Conservation (phyloP, 2,888 invertebrate genomes). For the Drosophila prostipennis region DNA sequence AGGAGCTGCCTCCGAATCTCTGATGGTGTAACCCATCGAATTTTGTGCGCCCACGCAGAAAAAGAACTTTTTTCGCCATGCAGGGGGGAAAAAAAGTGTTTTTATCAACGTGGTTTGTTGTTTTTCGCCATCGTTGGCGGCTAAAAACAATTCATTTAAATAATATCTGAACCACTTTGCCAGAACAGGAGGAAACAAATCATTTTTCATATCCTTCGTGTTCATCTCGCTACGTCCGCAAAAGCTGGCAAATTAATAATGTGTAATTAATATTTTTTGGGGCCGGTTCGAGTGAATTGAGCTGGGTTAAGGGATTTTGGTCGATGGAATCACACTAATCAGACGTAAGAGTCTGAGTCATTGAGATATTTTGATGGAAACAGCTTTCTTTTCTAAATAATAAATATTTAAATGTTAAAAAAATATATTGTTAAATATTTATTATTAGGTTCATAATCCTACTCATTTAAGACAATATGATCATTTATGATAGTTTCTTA, state of each 20-base stretch:
- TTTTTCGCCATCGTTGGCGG: conserved; percentile 33
- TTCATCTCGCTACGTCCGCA: conserved; percentile 24
- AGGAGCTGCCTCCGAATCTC: conserved; percentile 7
- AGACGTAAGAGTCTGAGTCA: conserved; percentile 1
- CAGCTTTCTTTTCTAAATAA: not conserved
- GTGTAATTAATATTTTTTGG: conserved; percentile 72
- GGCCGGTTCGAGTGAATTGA: not conserved
- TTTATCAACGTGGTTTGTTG: conserved; percentile 45
- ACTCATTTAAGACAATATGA: no score
- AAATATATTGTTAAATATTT: no score
- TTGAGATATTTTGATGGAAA: conserved; percentile 1
- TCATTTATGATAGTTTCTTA: no score
- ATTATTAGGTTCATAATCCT: no score
- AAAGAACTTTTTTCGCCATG: conserved; percentile 40
- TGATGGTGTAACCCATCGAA: conserved; percentile 31
- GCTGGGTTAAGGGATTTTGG: conserved; percentile 12
- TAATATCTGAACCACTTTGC: conserved; percentile 70
- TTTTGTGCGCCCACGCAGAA: conserved; percentile 64
- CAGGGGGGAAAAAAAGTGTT: conserved; percentile 34
- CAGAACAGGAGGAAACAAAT: conserved; percentile 61
- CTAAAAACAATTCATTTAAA: conserved; percentile 79
- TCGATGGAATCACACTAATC: conserved; percentile 10
- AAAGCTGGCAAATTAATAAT: conserved; percentile 70
- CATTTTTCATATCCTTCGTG: conserved; percentile 73
- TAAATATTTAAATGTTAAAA: no score